Conservation (phyloP, 2,113 vertebrate genomes). For the Ptychochromis oligacanthus region DNA sequence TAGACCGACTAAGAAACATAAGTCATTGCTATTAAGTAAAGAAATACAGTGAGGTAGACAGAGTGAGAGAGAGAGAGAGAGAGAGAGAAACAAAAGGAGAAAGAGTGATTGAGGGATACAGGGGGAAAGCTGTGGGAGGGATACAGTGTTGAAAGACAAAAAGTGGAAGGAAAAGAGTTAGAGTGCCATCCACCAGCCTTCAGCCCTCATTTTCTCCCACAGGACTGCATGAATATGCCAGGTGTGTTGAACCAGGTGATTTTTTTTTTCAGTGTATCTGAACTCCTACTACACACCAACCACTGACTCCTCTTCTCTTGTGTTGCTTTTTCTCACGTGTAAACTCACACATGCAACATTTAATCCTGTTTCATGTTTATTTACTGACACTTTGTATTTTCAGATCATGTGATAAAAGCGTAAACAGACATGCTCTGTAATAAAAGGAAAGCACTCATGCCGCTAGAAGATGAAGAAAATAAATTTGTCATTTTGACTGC, state of each 20-base stretch:
- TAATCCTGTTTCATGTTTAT: neutral
- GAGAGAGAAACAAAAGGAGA: neutral
- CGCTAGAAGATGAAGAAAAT: neutral
- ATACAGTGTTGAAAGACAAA: neutral
- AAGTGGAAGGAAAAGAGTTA: neutral
- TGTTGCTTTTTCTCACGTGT: conserved; percentile 1
- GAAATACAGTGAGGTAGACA: conserved; percentile 17
- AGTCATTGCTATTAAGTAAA: conserved; percentile 56
- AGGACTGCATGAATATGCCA: conserved; percentile 8
- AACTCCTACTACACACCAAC: conserved; percentile 24
- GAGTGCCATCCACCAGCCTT: conserved; percentile 30
- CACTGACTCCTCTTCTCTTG: neutral
- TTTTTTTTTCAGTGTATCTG: neutral
- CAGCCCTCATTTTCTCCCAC: conserved; percentile 28
- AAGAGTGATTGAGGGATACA: neutral
- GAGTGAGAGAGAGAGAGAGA: neutral
- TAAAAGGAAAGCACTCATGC: neutral
- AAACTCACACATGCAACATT: neutral
- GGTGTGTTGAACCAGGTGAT: conserved; percentile 11
- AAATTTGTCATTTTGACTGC: neutral
- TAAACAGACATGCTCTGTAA: neutral
- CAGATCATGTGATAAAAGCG: conserved; percentile 1
- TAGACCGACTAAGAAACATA: conserved; percentile 48
- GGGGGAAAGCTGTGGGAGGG: neutral
- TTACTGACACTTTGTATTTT: conserved; percentile 6